Evolutionary conservation across 2,113 vertebrate species (phyloP), one percentile per base, ranked within the genome.

Genomic region (Nannospalax galili): DNA sequence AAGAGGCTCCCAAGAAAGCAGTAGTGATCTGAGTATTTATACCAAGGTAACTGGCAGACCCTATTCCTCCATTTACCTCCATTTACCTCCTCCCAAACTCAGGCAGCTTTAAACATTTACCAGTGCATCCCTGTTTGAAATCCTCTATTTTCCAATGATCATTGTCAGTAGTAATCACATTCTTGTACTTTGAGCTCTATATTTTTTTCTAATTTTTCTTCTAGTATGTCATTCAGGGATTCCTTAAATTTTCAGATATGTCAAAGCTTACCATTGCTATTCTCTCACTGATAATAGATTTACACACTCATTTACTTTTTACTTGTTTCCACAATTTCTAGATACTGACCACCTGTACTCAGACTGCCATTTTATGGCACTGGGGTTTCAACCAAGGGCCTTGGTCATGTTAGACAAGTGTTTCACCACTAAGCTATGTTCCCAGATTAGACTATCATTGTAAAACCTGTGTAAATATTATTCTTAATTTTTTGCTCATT

Each of bases 401-500:
- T 19, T 72, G 35, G 14, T 37, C 67, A 72, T 56, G 24, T 9
- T 28, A 40, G 45, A 32, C 35, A 72, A 16, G 56, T 5, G 26
- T 3, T 86, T 22, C 35, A 52, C 7, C 35, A 62, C 7, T 62
- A 37, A 81, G 67, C 52, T 58, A 35, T 15, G 37, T 26, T 12
- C 37, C 8, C 52, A 2, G 1, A 45, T 86, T 56, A 72, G 65
- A 70, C 37, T 74, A 7, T 35, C 62, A 26, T 72, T 32, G 93
- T 87, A 92, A 95, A 82, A 1, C 0, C 26, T 56, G 1, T 24
- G 10, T 75, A 24, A 67, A 24, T 62, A 64, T n/a, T 80, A 52
- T 86, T 89, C 40, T 95, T 87, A n/a, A 67, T 69, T 12, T 93
- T 88, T 78, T 73, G 7, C 40, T 81, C 4, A 64, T 81, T 90